Base-by-base conservation (phyloP, 2,888 invertebrate species). In the Eupelmus urozonus region DNA sequence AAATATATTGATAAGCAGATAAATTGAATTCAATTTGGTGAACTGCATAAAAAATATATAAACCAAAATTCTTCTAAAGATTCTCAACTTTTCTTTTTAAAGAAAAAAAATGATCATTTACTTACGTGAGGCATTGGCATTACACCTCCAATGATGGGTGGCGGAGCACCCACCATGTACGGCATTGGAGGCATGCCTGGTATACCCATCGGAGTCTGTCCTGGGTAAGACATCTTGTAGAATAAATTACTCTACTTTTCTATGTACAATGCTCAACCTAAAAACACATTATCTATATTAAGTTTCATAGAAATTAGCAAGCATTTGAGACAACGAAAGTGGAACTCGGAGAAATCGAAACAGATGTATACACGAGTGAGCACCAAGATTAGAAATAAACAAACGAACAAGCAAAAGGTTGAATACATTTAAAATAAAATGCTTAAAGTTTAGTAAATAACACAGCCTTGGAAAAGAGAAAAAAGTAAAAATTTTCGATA, bases 171-270 rank as follows among this genome's bases (percentile, higher is more conserved):
- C 82, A 90, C 89, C 87, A 90, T 89, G 75, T 89, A 89, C 82
- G 95, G 93, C 90, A 95, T 93, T 66, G 93, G 95, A 67, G 94
- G 94, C 91, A 95, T 93, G 57, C 94, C 94, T 80, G 94, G 93
- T 85, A 93, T 89, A 45, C 89, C 92, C 91, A 96, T 94, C 23
- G 96, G 94, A 63, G 96, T 95, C 85, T 96, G 93, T 83, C 96
- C 95, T 82, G 97, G 97, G 91, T 94, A 97, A 82, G 97, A 97
- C 97, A 97, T 97, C 55, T 81, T 59, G 9, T 7, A n/a, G 2
- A 40, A 18, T 20, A 18, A 55, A 27, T 53, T 34, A 16, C 20
- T n/a, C 4, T 25, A 16, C n/a, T 29, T n/a, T 0, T n/a, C 18
- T 13, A 55, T 13, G 60, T 55, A 27, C 5, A 53, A 23, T 55